A percentile compares a stretch with the other conserved stretches of the same genome.
Evolutionary conservation across 2,888 invertebrate genomes (phyloP).

Genomic region (Xestia xanthographa): DNA sequence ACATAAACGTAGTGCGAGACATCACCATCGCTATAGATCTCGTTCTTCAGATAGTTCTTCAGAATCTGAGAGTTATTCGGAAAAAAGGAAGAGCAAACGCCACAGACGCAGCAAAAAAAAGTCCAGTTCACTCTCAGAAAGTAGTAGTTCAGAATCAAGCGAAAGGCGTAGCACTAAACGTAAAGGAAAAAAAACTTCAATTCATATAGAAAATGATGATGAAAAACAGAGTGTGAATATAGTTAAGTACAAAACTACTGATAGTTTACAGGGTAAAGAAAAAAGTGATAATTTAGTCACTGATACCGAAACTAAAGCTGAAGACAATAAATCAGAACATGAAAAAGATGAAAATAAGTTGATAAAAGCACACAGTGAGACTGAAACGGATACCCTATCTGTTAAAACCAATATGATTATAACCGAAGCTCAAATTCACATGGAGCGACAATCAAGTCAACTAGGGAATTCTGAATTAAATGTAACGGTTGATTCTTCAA

Average conservation of each 20-base stretch:
- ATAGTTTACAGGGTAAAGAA: slow-evolving; percentile 70
- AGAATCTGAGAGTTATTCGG: slow-evolving; percentile 80
- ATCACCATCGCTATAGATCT: slow-evolving; percentile 77
- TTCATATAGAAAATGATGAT: slow-evolving; percentile 85
- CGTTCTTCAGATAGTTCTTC: slow-evolving; percentile 84
- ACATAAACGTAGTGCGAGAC: slow-evolving; percentile 77
- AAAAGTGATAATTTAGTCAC: slow-evolving; percentile 67
- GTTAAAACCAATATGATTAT: slow-evolving; percentile 88
- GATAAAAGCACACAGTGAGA: slow-evolving; percentile 84
- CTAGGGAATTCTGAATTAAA: slow-evolving; percentile 86
- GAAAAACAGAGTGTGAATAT: slow-evolving; percentile 88
- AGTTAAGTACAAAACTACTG: slow-evolving; percentile 82
- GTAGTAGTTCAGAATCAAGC: slow-evolving; percentile 86
- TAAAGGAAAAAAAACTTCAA: slow-evolving; percentile 87
- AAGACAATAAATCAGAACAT: slow-evolving; percentile 74
- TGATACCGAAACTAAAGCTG: slow-evolving; percentile 65
- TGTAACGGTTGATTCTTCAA: slow-evolving; percentile 85
- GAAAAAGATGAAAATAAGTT: slow-evolving; percentile 74
- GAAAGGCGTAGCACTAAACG: slow-evolving; percentile 84
- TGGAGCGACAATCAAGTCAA: slow-evolving; percentile 85
- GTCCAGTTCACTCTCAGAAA: slow-evolving; percentile 84
- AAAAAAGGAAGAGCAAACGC: slow-evolving; percentile 84
- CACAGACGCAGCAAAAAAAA: slow-evolving; percentile 85
- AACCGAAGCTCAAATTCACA: slow-evolving; percentile 89
- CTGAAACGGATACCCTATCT: slow-evolving; percentile 87